phyloP scores from a whole-genome alignment of 2,113 vertebrate genomes.

The Polypterus bichir region DNA sequence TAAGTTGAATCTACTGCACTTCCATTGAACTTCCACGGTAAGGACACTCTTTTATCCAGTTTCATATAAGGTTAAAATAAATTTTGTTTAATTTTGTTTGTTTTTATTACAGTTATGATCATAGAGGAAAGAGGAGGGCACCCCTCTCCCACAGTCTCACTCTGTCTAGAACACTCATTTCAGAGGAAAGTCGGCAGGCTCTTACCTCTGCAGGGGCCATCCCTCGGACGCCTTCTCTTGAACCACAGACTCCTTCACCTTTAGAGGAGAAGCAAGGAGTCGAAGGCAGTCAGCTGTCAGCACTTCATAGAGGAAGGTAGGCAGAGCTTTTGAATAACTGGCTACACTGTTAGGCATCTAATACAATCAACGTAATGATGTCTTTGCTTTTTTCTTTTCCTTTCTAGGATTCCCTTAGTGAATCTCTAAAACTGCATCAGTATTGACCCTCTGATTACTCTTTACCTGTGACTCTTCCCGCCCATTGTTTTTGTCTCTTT shows the following conservation, averaged over 20 bases:
- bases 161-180: slow-evolving; percentile 47
- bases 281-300: too few relatives aligned
- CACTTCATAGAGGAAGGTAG: too few relatives aligned
- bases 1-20: slow-evolving; percentile 31
- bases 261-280: too few relatives aligned
- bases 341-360: too few relatives aligned
- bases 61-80: slow-evolving; percentile 4
- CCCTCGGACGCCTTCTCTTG: slow-evolving; percentile 55
- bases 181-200: slow-evolving; percentile 60
- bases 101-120: slow-evolving; percentile 48
- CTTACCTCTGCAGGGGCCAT: slow-evolving; percentile 15
- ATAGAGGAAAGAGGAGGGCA: slow-evolving; percentile 52
- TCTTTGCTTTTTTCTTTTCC: too few relatives aligned
- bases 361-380: too few relatives aligned
- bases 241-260: slow-evolving; percentile 10
- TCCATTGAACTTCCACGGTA: slow-evolving; percentile 27
- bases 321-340: too few relatives aligned
- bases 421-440: too few relatives aligned
- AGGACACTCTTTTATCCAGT: slow-evolving; percentile 9
- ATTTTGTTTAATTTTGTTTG: slow-evolving; percentile 13
- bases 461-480: too few relatives aligned
- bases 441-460: too few relatives aligned
- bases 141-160: slow-evolving; percentile 51
- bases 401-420: too few relatives aligned
- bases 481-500: too few relatives aligned